These are phyloP conservation scores for Liolophura sinensis DNA, from an alignment of 1,140 invertebrate genomes.

Conservation along the genomic window DNA sequence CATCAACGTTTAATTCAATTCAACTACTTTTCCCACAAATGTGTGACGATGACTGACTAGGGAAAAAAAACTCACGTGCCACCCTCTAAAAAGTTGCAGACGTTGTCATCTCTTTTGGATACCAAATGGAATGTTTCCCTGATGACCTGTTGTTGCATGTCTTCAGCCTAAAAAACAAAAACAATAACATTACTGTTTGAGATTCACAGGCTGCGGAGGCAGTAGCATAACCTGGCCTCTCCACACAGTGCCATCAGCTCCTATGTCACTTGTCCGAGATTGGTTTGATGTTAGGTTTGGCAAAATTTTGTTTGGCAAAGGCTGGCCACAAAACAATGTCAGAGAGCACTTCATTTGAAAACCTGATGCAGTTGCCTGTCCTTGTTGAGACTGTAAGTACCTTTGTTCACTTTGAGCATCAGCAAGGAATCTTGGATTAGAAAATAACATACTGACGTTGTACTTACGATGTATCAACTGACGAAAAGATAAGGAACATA, in stretches of 20 bases:
- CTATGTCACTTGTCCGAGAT: too few relatives aligned
- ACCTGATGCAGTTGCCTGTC: too few relatives aligned
- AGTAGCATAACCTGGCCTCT: neutral
- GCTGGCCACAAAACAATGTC: too few relatives aligned
- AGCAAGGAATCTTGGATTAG: neutral
- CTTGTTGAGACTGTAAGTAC: too few relatives aligned
- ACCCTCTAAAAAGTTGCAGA: conserved; percentile 99
- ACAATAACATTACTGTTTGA: conserved; percentile 13
- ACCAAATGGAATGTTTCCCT: conserved; percentile 99
- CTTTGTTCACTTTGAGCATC: neutral
- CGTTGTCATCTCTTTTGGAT: conserved; percentile 98
- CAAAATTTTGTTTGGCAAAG: too few relatives aligned
- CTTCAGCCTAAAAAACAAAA: conserved; percentile 81
- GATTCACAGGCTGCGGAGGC: neutral
- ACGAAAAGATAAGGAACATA: too few relatives aligned
- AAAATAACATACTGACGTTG: neutral
- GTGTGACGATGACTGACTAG: too few relatives aligned
- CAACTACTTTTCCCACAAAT: too few relatives aligned
- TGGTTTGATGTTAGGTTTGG: too few relatives aligned
- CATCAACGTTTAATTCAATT: too few relatives aligned
- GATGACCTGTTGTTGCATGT: conserved; percentile 99
- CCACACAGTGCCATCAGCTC: neutral
- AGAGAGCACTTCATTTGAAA: too few relatives aligned
- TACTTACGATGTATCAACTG: too few relatives aligned
- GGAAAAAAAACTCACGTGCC: conserved; percentile 73